Evolutionary conservation across 2,797 vertebrate species (phyloP).

Genomic region (Mergus octosetaceus): DNA sequence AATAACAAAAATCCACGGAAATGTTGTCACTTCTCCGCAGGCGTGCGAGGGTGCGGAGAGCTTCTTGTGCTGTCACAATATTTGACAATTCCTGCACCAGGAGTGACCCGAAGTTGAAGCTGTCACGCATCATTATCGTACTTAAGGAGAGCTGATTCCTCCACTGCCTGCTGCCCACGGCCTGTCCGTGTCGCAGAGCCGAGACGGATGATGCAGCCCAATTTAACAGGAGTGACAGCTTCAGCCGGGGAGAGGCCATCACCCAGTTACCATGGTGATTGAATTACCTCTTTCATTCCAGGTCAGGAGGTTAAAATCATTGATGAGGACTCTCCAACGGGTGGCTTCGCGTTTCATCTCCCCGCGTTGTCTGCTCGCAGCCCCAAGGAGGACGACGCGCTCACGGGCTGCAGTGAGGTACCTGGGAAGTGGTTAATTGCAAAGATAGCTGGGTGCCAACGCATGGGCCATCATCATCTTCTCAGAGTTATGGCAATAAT

Average conservation of each 20-base stretch:
- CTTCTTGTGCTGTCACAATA: background rate
- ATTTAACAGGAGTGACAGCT: background rate
- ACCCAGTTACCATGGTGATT: background rate
- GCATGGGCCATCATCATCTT: accelerated
- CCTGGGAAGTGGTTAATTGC: background rate
- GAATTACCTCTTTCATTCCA: slow-evolving; percentile 11
- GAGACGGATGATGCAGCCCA: background rate
- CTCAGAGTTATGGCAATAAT: background rate
- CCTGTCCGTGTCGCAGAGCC: background rate
- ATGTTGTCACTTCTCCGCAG: background rate
- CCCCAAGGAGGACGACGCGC: accelerated
- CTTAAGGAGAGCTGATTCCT: background rate
- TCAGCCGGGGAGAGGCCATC: background rate
- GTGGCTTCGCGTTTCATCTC: background rate
- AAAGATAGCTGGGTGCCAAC: accelerated
- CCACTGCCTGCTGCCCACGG: background rate
- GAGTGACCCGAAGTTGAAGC: slow-evolving; percentile 1
- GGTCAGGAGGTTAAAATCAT: background rate
- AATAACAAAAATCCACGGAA: background rate
- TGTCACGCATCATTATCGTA: background rate
- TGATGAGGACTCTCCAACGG: background rate
- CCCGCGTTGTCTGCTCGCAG: background rate
- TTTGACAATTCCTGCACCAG: background rate
- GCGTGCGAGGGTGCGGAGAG: background rate
- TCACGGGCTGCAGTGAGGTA: background rate